Percentiles rank a stretch among this genome's conserved stretches.
Evolutionary conservation across 2,888 invertebrate genomes (phyloP).

Genomic region (Cerastis rubricosa): DNA sequence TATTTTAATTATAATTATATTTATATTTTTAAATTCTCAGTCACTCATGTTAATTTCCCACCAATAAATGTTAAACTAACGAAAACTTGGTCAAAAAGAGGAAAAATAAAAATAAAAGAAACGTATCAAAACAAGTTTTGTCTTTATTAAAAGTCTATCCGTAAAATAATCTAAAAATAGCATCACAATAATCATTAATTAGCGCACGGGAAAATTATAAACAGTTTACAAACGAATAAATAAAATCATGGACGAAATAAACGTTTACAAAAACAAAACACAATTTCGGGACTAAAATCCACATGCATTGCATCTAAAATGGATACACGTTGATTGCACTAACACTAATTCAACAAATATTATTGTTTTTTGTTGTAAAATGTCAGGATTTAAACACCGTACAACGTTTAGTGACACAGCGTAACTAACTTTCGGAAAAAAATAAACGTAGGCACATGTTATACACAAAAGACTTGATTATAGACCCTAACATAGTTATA

Average conservation of each 20-base stretch:
- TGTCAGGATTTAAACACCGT: constrained; percentile 36
- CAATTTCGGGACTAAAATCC: constrained; percentile 45
- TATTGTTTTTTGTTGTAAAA: constrained; percentile 48
- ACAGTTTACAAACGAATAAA: constrained; percentile 74
- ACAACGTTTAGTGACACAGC: constrained; percentile 42
- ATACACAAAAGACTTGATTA: constrained; percentile 45
- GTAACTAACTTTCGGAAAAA: constrained; percentile 30
- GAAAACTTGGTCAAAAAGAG: constrained; percentile 56
- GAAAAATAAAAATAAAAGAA: constrained; percentile 78
- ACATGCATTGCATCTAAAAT: constrained; percentile 61
- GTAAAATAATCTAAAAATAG: constrained; percentile 89
- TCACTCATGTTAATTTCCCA: not conserved
- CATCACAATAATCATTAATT: constrained; percentile 83
- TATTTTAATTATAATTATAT: constrained; percentile 15
- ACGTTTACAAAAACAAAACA: constrained; percentile 67
- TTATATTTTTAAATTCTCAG: constrained; percentile 10
- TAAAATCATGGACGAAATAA: constrained; percentile 75
- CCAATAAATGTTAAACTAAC: constrained; percentile 17
- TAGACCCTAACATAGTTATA: constrained; percentile 50
- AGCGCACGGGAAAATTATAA: constrained; percentile 80
- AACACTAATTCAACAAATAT: constrained; percentile 60
- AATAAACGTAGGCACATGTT: constrained; percentile 23
- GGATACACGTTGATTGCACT: constrained; percentile 44
- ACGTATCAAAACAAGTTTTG: constrained; percentile 82
- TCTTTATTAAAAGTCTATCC: constrained; percentile 88